These are phyloP conservation scores for Lepilemur ruficaudatus DNA, from an alignment of 2,797 vertebrate genomes.

Conservation along the genomic window DNA sequence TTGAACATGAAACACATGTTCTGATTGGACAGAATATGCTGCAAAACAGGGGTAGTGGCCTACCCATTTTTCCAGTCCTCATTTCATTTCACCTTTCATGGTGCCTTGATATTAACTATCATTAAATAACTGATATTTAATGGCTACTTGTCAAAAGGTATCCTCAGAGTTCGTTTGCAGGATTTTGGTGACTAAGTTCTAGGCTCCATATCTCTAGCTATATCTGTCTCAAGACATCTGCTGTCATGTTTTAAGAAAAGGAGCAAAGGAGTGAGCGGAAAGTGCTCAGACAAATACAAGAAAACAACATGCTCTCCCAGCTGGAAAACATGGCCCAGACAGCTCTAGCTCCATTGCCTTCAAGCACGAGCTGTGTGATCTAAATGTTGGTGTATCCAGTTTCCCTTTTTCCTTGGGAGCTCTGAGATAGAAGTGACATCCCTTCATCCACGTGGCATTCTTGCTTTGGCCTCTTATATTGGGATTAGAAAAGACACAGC, in stretches of 20 bases:
- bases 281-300: neutral
- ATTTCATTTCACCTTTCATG: neutral
- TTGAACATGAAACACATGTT: neutral
- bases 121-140: neutral
- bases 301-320: neutral
- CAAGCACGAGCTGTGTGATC: neutral
- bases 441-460: accelerated
- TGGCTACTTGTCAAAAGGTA: neutral
- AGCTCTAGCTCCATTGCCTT: neutral
- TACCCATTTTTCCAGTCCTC: neutral
- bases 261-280: neutral
- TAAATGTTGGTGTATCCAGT: neutral
- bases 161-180: neutral
- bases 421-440: neutral
- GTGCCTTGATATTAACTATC: neutral
- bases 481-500: neutral
- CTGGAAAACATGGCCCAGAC: neutral
- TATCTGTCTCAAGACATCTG: neutral
- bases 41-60: neutral
- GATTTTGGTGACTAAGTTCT: neutral
- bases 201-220: neutral
- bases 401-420: neutral
- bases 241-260: neutral
- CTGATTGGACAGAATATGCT: neutral
- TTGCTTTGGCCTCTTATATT: neutral